Evolutionary conservation across 1,140 invertebrate species (phyloP).

Genomic region (Drosophila nannoptera): DNA sequence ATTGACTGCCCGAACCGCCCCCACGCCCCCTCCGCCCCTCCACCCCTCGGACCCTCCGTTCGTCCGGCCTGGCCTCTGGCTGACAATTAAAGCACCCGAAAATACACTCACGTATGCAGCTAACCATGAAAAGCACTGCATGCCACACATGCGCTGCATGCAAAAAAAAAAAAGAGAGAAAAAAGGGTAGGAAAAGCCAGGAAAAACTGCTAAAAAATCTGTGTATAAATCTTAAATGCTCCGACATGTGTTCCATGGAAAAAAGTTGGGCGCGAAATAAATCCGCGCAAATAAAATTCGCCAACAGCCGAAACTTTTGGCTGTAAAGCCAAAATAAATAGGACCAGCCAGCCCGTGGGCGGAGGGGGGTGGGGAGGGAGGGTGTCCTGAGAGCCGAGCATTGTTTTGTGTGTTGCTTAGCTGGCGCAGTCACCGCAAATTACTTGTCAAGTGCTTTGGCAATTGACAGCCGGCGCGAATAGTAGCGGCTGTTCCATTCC

Average conservation of each 20-base stretch:
- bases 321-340: conserved; percentile 10
- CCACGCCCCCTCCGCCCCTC: not conserved
- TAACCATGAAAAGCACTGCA: conserved; percentile 68
- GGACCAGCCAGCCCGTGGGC: conserved; percentile 22
- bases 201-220: too few relatives aligned
- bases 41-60: too few relatives aligned
- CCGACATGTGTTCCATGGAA: conserved; percentile 63
- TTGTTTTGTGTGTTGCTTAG: conserved; percentile 63
- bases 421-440: conserved; percentile 52
- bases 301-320: conserved; percentile 25
- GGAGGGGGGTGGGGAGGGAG: not conserved
- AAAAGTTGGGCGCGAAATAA: conserved; percentile 54
- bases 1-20: conserved; percentile 33
- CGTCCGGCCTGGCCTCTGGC: conserved; percentile 10
- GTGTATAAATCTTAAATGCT: conserved; percentile 72
- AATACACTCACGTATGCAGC: conserved; percentile 50
- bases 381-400: not conserved
- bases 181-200: too few relatives aligned
- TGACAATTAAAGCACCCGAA: conserved; percentile 54
- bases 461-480: conserved; percentile 42
- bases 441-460: conserved; percentile 60
- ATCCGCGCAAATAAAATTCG: conserved; percentile 34
- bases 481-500: conserved; percentile 5
- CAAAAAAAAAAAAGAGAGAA: conserved; percentile 35
- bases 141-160: conserved; percentile 24